phyloP scores from a whole-genome alignment of 2,113 vertebrate genomes.

The Solea solea region DNA sequence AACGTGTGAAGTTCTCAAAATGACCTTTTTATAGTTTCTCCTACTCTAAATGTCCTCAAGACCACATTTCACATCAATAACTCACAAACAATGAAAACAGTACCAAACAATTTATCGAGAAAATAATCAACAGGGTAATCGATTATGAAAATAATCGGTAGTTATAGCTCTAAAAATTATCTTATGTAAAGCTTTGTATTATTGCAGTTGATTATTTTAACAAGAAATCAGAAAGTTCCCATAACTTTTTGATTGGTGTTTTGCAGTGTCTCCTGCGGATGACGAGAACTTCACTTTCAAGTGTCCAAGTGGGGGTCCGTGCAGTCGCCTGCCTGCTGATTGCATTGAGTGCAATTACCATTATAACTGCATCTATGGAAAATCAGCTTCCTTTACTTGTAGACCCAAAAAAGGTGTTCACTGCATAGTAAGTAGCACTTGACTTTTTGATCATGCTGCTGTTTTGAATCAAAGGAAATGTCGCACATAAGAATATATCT shows the following conservation, averaged over 20 bases:
- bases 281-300: slow-evolving; percentile 61
- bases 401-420: slow-evolving; percentile 85
- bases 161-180: too few relatives aligned
- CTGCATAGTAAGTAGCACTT: slow-evolving; percentile 87
- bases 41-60: too few relatives aligned
- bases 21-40: too few relatives aligned
- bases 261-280: slow-evolving; percentile 64
- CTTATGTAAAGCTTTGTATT: too few relatives aligned
- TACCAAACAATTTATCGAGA: too few relatives aligned
- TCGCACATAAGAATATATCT: not conserved
- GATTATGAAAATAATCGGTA: too few relatives aligned
- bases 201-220: not conserved
- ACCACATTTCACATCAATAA: too few relatives aligned
- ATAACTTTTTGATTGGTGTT: slow-evolving; percentile 13
- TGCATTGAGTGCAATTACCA: slow-evolving; percentile 89
- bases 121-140: too few relatives aligned
- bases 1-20: too few relatives aligned
- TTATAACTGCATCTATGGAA: slow-evolving; percentile 90
- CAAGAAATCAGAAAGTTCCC: not conserved
- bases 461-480: not conserved
- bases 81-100: too few relatives aligned
- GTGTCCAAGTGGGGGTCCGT: slow-evolving; percentile 92
- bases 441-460: not conserved
- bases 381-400: slow-evolving; percentile 85
- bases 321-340: slow-evolving; percentile 86